Conservation (phyloP, 2,888 invertebrate species). For the Electrophaes corylata region DNA sequence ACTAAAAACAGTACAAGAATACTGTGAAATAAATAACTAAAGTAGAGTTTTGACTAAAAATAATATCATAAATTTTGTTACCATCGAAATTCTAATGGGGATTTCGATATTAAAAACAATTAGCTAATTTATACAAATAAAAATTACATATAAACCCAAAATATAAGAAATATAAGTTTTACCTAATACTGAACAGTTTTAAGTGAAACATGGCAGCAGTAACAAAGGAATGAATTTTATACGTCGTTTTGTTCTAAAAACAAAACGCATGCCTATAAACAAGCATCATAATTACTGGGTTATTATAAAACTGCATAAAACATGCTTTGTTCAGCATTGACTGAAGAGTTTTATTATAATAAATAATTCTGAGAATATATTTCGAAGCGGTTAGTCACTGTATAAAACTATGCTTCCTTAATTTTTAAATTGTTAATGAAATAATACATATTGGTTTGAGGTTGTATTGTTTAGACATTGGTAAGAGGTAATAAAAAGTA, state of each 20-base stretch:
- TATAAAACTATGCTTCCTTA: neutral
- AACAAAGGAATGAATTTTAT: conserved; percentile 20
- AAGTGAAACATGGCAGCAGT: conserved; percentile 26
- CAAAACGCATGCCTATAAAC: conserved; percentile 1
- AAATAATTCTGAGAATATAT: neutral
- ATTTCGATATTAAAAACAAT: conserved; percentile 24
- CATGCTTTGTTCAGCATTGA: neutral
- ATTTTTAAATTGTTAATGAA: neutral
- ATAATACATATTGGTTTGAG: neutral
- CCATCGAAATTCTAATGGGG: conserved; percentile 18
- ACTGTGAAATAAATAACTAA: conserved; percentile 57
- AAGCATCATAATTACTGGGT: neutral
- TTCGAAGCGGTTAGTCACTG: neutral
- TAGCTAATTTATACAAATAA: conserved; percentile 38
- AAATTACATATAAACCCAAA: conserved; percentile 10
- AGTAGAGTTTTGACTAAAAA: conserved; percentile 39
- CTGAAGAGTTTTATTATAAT: neutral
- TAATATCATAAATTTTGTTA: conserved; percentile 42
- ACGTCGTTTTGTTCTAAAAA: neutral
- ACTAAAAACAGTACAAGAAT: conserved; percentile 51
- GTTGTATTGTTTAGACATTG: neutral
- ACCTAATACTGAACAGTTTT: conserved; percentile 35
- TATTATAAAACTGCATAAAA: neutral
- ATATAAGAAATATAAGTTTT: conserved; percentile 14
- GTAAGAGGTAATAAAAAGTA: neutral